Evolutionary conservation across 2,113 vertebrate genomes (phyloP), one percentile per base, ranked within the genome.

Genomic region (Gymnorhina tibicen): DNA sequence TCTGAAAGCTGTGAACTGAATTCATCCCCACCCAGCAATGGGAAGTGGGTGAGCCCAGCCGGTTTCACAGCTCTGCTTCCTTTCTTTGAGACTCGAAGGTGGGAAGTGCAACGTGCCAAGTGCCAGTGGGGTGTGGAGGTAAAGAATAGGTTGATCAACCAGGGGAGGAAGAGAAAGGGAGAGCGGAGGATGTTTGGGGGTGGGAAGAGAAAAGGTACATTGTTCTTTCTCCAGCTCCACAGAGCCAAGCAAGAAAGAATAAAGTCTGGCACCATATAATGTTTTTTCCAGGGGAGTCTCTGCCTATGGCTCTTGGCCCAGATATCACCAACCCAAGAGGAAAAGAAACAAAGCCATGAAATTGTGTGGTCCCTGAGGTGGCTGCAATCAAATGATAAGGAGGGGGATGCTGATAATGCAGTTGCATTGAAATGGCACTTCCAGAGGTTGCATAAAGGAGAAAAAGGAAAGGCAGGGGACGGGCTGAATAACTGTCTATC

Each of bases 301-400:
- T 93, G 78, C 78, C 63, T 93, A 47, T 55, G 63, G 89, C 66
- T 93, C 77, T 79, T 89, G 77, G 91, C 94, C 56, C 94, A 96
- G 94, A 96, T 66, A 79, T 79, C 87, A 53, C 58, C 89, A 85
- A 72, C 46, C 41, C 24, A 92, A 95, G 58, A 87, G 81, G 59
- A 96, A 95, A 86, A 89, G 87, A 96, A 97, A 96, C 91, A 97
- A 95, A 95, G 91, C 80, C 66, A 49, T 44, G 87, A 96, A 92
- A 94, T 8, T 75, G 85, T 91, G 92, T 75, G 92, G 80, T 90
- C 91, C 85, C 88, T 49, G 41, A 86, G 72, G 68, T n/a, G 74
- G 60, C 93, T 96, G 90, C 60, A 84, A 81, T 84, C 52, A 46
- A 86, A 47, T 74, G 94, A 95, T 91, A 93, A 96, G 88, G 76